Conservation (phyloP, 2,113 vertebrate genomes). For the Nyctibius bracteatus region DNA sequence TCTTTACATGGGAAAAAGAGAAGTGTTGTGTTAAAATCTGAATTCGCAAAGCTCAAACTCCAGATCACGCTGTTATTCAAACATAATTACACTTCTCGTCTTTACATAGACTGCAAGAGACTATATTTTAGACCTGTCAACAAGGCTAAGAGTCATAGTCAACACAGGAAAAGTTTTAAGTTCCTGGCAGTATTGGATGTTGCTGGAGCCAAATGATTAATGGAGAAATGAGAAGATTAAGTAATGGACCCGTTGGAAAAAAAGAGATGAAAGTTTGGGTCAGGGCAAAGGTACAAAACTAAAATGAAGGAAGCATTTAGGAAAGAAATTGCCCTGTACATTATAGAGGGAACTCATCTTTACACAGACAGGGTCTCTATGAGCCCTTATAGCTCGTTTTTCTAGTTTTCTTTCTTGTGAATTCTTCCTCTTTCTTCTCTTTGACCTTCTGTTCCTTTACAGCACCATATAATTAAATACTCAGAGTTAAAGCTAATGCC, state of each 20-base stretch:
- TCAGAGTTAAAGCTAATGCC: not conserved
- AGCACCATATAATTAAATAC: not conserved
- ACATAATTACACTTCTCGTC: not conserved
- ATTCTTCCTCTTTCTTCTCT: not conserved
- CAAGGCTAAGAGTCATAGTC: not conserved
- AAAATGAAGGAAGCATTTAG: not conserved
- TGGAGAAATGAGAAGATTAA: conserved; percentile 16
- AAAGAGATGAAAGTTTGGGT: not conserved
- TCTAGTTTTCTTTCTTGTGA: not conserved
- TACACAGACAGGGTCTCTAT: not conserved
- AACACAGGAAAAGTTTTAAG: not conserved
- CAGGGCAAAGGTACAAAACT: not conserved
- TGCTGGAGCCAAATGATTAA: conserved; percentile 12
- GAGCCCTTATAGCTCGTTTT: not conserved
- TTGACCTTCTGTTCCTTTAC: not conserved
- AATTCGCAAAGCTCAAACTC: not conserved
- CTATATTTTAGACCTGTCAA: conserved; percentile 14
- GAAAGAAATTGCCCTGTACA: not conserved
- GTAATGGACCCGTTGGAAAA: not conserved
- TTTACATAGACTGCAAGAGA: not conserved
- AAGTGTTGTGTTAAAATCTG: not conserved
- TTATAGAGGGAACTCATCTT: not conserved
- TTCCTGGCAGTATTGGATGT: not conserved
- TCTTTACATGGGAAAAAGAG: not conserved
- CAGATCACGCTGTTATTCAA: not conserved